Evolutionary conservation across 2,888 invertebrate species (phyloP).

Genomic region (Drosophila prostipennis): DNA sequence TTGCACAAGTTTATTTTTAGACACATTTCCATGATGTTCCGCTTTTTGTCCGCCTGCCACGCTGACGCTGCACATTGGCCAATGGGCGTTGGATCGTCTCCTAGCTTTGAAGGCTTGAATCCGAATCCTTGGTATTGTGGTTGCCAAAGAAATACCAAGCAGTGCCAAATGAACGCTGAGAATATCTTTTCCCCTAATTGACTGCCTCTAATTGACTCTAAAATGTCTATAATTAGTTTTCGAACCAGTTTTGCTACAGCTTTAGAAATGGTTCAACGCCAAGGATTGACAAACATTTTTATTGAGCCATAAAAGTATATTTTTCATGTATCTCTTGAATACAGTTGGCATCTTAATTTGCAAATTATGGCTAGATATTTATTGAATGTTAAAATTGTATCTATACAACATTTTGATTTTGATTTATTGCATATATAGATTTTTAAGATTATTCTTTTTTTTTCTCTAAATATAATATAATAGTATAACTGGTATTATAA

Average conservation of each 20-base stretch:
- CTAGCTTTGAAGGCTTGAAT: background rate
- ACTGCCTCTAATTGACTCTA: conserved; percentile 13
- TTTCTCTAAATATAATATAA: too few relatives aligned
- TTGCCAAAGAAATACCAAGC: background rate
- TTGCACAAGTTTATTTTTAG: conserved; percentile 77
- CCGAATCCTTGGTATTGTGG: background rate
- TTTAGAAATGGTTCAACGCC: background rate
- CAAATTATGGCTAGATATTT: background rate
- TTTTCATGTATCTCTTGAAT: background rate
- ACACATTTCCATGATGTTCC: conserved; percentile 71
- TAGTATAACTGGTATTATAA: too few relatives aligned
- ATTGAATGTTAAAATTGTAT: too few relatives aligned
- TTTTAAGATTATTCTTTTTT: too few relatives aligned
- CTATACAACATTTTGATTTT: too few relatives aligned
- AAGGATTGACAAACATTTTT: background rate
- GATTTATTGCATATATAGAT: too few relatives aligned
- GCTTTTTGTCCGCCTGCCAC: conserved; percentile 35
- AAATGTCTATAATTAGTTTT: conserved; percentile 18
- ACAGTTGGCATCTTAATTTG: background rate
- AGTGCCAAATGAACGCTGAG: background rate
- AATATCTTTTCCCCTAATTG: conserved; percentile 4
- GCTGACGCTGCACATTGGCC: conserved; percentile 48
- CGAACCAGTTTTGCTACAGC: conserved; percentile 2
- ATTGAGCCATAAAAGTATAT: background rate
- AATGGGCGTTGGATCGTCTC: conserved; percentile 1